Evolutionary conservation across 1,140 invertebrate genomes (phyloP), one percentile per base, ranked within the genome.

Genomic region (Bombus sylvicola): DNA sequence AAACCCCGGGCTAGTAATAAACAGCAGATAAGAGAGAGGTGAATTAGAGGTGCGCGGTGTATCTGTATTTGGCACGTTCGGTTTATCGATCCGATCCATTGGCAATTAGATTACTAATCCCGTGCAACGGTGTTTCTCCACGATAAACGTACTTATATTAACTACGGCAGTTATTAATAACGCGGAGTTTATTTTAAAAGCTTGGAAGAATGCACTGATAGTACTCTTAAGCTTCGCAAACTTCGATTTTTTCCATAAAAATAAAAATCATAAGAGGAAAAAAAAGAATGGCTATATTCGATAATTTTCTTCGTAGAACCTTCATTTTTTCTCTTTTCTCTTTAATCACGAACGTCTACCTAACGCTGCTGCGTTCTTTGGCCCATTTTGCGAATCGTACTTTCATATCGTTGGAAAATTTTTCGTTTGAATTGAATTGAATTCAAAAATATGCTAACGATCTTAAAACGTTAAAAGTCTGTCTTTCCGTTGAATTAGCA

Each of bases 1-100:
- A 15, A 39, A 76, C 34, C 18, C 25, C 31, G 25, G 1, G 66
- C 25, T 47, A 18, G 5, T 22, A 53, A 71, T 72, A 72, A 81
- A 71, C 43, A 37, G 68, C 28, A 25, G 68, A 41, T 81, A 81
- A 81, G 79, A 78, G 78, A 15, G 39, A 53, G 66, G 28, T 72
- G 71, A 81, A 81, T 81, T 57, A 72, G 34, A 47, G 68, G 62
- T 43, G 39, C 28, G 0, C 39, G 62, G 43, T 69, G 62, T 8
- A 53, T 47, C 47, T 53, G 34, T n/a, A 28, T n/a, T 6, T 10
- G 64, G 25, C 66, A 71, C 31, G 66, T 53, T 71, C 18, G 34
- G 13, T 57, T 71, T 72, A 71, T 71, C 43, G 79, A 81, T 71
- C 68, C 47, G 6, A 25, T 39, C 9, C 47, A 37, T 12, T 25